Evolutionary conservation across 2,113 vertebrate species (phyloP), one percentile per base, ranked within the genome.

Genomic region (Empidonax alnorum): DNA sequence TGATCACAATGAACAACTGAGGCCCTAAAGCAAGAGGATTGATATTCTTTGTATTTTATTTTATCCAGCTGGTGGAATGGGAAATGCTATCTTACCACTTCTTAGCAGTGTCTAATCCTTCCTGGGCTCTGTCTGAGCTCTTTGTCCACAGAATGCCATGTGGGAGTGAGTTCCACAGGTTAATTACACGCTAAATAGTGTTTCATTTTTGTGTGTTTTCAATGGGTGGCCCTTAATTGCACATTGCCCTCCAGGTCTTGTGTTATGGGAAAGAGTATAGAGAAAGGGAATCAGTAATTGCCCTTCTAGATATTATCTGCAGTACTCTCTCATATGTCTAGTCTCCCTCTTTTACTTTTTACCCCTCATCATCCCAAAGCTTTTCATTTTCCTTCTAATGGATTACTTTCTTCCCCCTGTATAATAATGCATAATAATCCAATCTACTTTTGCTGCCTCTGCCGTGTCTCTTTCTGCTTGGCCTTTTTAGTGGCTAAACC

Each of bases 1-100:
- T 94, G 88, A 90, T 96, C 93, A 96, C 96, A 94, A 90, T 95
- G 94, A 93, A 75, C 73, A 94, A 92, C 94, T 92, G 84, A 61
- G 83, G 65, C 69, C 93, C 96, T 93, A 80, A 94, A 95, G 92
- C 79, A 61, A 73, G 28, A 78, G 90, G 62, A 84, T 55, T 95
- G 87, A 86, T 96, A 96, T 63, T 84, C 96, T 94, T 95, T 94
- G 55, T 96, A 77, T 72, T 90, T 92, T 92, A 93, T 95, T 95
- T 96, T 93, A 95, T 87, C 94, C 85, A 81, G 80, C 90, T 90
- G 84, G 69, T 78, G 22, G 69, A 92, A 90, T 7, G 1, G 21
- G 6, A 95, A 93, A 93, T 87, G 76, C 76, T 94, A 41, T 75
- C 90, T 96, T 87, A 75, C 69, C 31, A 81, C 80, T 77, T 88